Evolutionary conservation across 2,888 invertebrate genomes (phyloP).

Genomic region (Smittia sp.): DNA sequence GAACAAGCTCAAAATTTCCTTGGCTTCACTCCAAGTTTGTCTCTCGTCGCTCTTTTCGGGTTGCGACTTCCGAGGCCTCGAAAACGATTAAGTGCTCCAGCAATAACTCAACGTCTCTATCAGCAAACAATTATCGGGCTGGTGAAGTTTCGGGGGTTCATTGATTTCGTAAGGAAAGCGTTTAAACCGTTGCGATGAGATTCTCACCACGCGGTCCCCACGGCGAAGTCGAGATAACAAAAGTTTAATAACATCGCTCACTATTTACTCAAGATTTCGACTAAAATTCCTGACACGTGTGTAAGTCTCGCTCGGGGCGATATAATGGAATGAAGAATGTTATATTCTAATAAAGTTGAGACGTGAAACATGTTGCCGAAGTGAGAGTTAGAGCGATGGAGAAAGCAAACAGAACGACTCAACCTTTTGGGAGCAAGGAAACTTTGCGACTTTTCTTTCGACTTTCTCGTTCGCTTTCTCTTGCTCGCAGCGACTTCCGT

Average conservation of each 20-base stretch:
- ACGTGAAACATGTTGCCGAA: slow-evolving; percentile 18
- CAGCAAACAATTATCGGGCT: slow-evolving; percentile 17
- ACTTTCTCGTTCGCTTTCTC: neutral
- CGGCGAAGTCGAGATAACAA: neutral
- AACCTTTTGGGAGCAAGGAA: neutral
- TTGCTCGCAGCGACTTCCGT: neutral
- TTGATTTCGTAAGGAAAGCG: too few relatives aligned
- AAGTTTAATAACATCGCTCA: neutral
- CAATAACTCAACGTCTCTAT: slow-evolving; percentile 3
- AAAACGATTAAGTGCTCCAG: slow-evolving; percentile 6
- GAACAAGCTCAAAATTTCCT: neutral
- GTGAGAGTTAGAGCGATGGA: neutral
- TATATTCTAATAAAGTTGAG: slow-evolving; percentile 36
- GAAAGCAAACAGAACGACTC: neutral
- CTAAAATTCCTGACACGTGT: slow-evolving; percentile 4
- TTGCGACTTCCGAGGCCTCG: neutral
- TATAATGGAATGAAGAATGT: slow-evolving; percentile 30
- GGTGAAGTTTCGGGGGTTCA: neutral
- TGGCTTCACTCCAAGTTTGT: slow-evolving; percentile 18
- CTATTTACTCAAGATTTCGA: neutral
- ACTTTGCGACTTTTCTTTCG: neutral
- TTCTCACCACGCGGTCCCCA: too few relatives aligned
- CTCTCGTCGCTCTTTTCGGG: neutral
- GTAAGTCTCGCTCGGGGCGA: neutral
- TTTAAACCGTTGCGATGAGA: too few relatives aligned